phyloP scores from a whole-genome alignment of 1,140 invertebrate species.

The Rhizoglyphus robini region DNA sequence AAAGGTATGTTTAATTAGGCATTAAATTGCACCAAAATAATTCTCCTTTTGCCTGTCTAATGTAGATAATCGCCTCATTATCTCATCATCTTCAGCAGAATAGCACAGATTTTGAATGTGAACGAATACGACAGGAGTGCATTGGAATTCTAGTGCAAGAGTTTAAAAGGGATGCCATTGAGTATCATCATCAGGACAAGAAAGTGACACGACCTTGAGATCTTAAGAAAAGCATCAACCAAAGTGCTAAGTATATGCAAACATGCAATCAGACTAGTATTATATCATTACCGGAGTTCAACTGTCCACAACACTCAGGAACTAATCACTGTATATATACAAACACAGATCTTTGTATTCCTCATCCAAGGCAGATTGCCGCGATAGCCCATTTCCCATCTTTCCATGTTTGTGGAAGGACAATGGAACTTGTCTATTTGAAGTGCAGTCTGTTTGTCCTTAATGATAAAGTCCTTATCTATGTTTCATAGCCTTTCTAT shows the following conservation, averaged over 20 bases:
- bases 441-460: too few species aligned
- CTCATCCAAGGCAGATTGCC: too few species aligned
- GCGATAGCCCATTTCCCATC: too few species aligned
- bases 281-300: not conserved
- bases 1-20: not conserved
- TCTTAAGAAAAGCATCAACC: not conserved
- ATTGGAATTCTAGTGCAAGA: not conserved
- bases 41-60: not conserved
- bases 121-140: not conserved
- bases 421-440: too few species aligned
- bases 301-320: too few species aligned
- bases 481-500: too few species aligned
- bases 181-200: not conserved
- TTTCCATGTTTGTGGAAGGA: too few species aligned
- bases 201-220: not conserved
- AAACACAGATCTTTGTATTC: too few species aligned
- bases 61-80: slow-evolving; percentile 9
- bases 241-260: not conserved
- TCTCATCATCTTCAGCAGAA: not conserved
- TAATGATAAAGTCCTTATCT: too few species aligned
- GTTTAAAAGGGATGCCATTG: not conserved
- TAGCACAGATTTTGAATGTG: not conserved
- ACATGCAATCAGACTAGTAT: not conserved
- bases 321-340: not conserved
- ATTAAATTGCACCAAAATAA: not conserved